Evolutionary conservation across 2,888 invertebrate genomes (phyloP).

Genomic region (Microplitis manilae): DNA sequence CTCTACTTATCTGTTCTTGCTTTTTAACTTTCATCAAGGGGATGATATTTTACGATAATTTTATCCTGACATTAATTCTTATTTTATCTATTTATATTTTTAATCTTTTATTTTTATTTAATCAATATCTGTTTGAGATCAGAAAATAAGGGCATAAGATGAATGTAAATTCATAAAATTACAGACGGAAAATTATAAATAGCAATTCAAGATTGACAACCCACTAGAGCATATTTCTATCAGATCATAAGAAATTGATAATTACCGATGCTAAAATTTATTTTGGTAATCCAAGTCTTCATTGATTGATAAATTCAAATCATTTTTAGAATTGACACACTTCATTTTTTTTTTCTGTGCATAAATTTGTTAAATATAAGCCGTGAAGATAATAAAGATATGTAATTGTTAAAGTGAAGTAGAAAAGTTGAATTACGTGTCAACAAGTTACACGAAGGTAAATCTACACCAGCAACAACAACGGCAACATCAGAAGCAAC

Average conservation of each 20-base stretch:
- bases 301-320: too few species aligned
- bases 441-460: conserved; percentile 5
- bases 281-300: too few species aligned
- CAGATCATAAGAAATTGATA: too few species aligned
- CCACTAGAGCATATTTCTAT: too few species aligned
- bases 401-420: conserved; percentile 1
- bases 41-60: background rate
- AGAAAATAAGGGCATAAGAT: too few species aligned
- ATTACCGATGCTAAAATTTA: too few species aligned
- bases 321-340: too few species aligned
- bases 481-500: background rate
- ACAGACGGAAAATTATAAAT: too few species aligned
- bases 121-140: background rate
- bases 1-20: background rate
- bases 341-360: background rate
- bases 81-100: background rate
- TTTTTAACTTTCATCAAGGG: too few species aligned
- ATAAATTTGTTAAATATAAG: background rate
- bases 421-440: conserved; percentile 6
- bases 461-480: conserved; percentile 3
- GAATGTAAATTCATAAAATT: too few species aligned
- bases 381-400: background rate
- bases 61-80: background rate
- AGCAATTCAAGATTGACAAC: too few species aligned
- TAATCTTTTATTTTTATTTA: background rate